Percentiles rank a stretch among this genome's conserved stretches.
Evolutionary conservation across 2,113 vertebrate genomes (phyloP).

Genomic region (Siphamia tubifer): DNA sequence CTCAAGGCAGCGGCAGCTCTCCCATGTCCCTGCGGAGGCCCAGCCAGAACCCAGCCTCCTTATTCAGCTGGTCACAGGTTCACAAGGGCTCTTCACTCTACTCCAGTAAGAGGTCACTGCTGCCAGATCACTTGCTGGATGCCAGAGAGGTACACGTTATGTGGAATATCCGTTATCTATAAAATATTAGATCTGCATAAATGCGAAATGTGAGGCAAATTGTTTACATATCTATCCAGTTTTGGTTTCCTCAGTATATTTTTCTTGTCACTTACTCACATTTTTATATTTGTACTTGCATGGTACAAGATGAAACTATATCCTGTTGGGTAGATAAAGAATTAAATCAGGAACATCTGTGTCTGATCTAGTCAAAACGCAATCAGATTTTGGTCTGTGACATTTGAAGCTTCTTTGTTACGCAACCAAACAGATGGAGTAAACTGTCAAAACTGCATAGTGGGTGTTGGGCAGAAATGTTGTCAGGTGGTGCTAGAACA

Average conservation of each 20-base stretch:
- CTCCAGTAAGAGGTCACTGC: slow-evolving; percentile 85
- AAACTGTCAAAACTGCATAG: not conserved
- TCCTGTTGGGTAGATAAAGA: not conserved
- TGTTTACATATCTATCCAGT: too few species aligned
- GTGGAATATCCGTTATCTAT: too few species aligned
- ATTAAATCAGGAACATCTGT: not conserved
- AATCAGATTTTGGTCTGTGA: not conserved
- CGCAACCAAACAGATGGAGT: not conserved
- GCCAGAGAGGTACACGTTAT: slow-evolving; percentile 96
- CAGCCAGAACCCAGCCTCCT: slow-evolving; percentile 86
- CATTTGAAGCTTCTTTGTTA: not conserved
- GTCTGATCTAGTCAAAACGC: not conserved
- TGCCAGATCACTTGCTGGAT: slow-evolving; percentile 93
- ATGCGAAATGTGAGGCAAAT: too few species aligned
- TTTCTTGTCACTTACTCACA: not conserved
- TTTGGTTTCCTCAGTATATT: too few species aligned
- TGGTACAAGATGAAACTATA: not conserved
- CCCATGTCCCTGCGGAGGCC: slow-evolving; percentile 87
- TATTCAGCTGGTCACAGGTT: slow-evolving; percentile 86
- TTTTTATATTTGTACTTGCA: not conserved
- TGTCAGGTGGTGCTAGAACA: too few species aligned
- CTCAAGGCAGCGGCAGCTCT: slow-evolving; percentile 92
- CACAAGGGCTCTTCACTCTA: slow-evolving; percentile 83
- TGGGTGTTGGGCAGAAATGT: too few species aligned
- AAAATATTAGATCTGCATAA: too few species aligned